Evolutionary conservation across 2,113 vertebrate genomes (phyloP), one percentile per base, ranked within the genome.

Genomic region (Ramphastos sulfuratus): DNA sequence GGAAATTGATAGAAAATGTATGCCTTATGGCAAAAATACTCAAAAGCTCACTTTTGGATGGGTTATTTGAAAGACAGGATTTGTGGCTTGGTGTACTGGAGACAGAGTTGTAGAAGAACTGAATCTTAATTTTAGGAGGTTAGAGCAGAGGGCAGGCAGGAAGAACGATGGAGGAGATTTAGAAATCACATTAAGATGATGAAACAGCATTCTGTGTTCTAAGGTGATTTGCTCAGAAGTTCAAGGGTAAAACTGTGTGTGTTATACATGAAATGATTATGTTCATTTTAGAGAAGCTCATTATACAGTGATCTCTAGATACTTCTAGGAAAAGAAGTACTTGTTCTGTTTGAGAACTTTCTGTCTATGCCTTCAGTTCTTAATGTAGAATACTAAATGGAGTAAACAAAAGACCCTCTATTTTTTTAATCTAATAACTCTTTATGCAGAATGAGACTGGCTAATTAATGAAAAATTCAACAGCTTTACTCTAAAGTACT

Each of bases 331-430:
- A 54, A 50, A 59, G 18, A 15, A 33, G 28, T 48, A 20, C 25
- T 73, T 54, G 15, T 28, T 60, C 56, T 55, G 10, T 67, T 55
- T 44, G 44, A 55, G 55, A 60, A 35, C 15, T 61, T 65, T 16
- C 20, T 46, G 17, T 48, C 39, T 19, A 7, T 15, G 39, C 39
- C 20, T 71, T 76, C n/a, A 61, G 2, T 56, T 61, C 85, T 81
- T 35, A 33, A 35, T 67, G 61, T 44, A n/a, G 15, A 56, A 56
- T 17, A 28, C 8, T 64, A n/a, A 85, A 30, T 56, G 8, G 39
- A 39, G 17, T 28, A 58, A 84, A n/a, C 35, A 42, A 37, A 58
- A n/a, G 54, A 25, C 8, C 8, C 5, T 33, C 0, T 42, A 1
- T 67, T 87, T 89, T 85, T 71, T 6, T n/a, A 65, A 66, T 31